These are phyloP conservation scores for Noctua fimbriata DNA, from an alignment of 2,888 invertebrate genomes.

Conservation along the genomic window DNA sequence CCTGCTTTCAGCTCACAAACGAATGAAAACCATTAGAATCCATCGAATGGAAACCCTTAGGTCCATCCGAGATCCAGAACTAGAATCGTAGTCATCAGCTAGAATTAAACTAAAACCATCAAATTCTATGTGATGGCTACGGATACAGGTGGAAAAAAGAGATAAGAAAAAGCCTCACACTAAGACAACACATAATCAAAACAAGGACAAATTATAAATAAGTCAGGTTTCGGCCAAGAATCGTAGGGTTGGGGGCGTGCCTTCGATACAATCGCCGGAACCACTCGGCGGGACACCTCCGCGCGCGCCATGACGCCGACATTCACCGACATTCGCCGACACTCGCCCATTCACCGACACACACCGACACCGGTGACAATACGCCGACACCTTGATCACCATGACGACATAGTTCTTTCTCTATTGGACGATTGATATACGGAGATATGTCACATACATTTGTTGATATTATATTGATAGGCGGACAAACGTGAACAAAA, in stretches of 20 bases:
- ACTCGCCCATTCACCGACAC: constrained; percentile 65
- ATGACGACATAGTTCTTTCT: constrained; percentile 79
- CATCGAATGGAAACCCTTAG: no score
- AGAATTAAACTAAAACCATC: not conserved
- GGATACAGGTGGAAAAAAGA: not conserved
- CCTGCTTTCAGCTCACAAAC: not conserved
- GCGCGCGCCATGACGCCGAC: constrained; percentile 68
- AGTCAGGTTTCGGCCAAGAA: constrained; percentile 72
- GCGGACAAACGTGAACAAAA: constrained; percentile 29
- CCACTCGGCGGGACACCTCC: constrained; percentile 80
- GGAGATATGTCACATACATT: constrained; percentile 58
- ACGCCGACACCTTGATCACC: constrained; percentile 71
- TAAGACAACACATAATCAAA: constrained; percentile 36
- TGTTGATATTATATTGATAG: constrained; percentile 52
- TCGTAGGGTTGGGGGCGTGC: constrained; percentile 75
- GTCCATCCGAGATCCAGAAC: no score
- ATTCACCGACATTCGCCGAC: constrained; percentile 61
- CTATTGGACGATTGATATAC: constrained; percentile 70
- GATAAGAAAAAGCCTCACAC: not conserved
- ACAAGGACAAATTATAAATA: constrained; percentile 66
- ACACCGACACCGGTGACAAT: constrained; percentile 62
- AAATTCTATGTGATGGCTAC: not conserved
- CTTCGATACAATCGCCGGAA: constrained; percentile 84
- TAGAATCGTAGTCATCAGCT: not conserved
- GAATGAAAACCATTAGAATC: not conserved